phyloP scores from a whole-genome alignment of 1,140 invertebrate species.

The Hylyphantes graminicola region DNA sequence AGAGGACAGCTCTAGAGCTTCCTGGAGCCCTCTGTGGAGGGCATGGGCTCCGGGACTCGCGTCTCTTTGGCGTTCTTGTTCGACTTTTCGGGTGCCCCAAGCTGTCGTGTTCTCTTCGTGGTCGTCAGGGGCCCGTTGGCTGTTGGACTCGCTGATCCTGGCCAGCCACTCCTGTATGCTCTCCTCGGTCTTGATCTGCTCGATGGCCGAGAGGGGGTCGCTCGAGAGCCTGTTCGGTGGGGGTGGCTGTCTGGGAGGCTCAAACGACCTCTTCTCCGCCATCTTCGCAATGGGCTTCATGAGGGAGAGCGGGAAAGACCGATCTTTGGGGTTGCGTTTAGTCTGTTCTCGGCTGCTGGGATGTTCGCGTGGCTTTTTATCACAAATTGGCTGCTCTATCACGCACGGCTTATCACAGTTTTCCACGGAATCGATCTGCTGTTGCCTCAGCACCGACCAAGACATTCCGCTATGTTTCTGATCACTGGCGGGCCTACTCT shows the following conservation, averaged over 20 bases:
- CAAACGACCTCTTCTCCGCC: slow-evolving; percentile 9
- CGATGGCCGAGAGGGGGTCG: slow-evolving; percentile 38
- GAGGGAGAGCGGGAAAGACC: slow-evolving; percentile 38
- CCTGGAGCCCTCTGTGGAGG: slow-evolving; percentile 16
- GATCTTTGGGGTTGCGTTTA: slow-evolving; percentile 29
- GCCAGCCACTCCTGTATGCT: slow-evolving; percentile 57
- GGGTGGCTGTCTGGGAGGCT: background rate
- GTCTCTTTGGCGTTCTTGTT: background rate
- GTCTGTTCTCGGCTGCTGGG: slow-evolving; percentile 2
- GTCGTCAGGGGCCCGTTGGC: background rate
- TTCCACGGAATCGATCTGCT: slow-evolving; percentile 2
- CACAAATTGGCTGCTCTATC: slow-evolving; percentile 38
- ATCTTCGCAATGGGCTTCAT: slow-evolving; percentile 48
- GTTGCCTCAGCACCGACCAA: slow-evolving; percentile 41
- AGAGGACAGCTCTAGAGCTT: background rate
- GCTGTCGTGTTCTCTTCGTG: slow-evolving; percentile 1
- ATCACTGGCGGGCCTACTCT: background rate
- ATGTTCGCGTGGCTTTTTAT: background rate
- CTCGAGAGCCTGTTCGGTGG: background rate
- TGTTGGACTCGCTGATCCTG: slow-evolving; percentile 24
- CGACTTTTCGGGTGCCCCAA: slow-evolving; percentile 5
- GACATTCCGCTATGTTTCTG: slow-evolving; percentile 19
- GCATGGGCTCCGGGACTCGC: background rate
- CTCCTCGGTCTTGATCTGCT: slow-evolving; percentile 43
- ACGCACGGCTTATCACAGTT: slow-evolving; percentile 49